Evolutionary conservation across 2,797 vertebrate species (phyloP).

Genomic region (Hydrocynus forskahlii): DNA sequence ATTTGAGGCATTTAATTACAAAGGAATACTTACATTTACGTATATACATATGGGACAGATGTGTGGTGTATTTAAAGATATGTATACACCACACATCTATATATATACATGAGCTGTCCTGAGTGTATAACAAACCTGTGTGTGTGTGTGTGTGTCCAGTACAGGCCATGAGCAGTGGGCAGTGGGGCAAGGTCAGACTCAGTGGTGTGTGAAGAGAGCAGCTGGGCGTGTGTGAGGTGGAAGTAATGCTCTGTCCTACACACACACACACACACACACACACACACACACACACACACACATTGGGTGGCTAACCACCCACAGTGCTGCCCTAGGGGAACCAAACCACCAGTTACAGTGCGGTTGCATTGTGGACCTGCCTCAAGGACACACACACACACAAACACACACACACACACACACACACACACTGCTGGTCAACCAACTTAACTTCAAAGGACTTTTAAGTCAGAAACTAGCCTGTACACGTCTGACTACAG

Average conservation of each 20-base stretch:
- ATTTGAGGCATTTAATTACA: too few species aligned
- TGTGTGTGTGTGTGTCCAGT: slow-evolving; percentile 33
- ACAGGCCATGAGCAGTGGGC: slow-evolving; percentile 40
- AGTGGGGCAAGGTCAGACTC: slow-evolving; percentile 59
- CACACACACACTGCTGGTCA: slow-evolving; percentile 38
- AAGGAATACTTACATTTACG: too few species aligned
- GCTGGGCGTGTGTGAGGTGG: slow-evolving; percentile 56
- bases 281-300: slow-evolving; percentile 3
- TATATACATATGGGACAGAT: too few species aligned
- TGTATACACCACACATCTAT: too few species aligned
- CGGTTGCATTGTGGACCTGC: slow-evolving; percentile 43
- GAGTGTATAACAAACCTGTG: background rate
- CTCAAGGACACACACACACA: slow-evolving; percentile 48
- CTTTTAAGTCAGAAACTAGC: slow-evolving; percentile 25
- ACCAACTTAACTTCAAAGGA: slow-evolving; percentile 24
- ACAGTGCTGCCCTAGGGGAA: slow-evolving; percentile 49
- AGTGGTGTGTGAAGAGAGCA: slow-evolving; percentile 54
- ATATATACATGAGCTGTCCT: background rate
- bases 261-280: background rate
- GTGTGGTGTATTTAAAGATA: too few species aligned
- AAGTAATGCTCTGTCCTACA: slow-evolving; percentile 48
- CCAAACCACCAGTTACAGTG: slow-evolving; percentile 48
- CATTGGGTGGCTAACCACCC: slow-evolving; percentile 46
- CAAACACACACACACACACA: slow-evolving; percentile 45
- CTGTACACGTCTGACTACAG: background rate